Evolutionary conservation across 1,140 invertebrate species (phyloP).

Genomic region (Penaeus chinensis): DNA sequence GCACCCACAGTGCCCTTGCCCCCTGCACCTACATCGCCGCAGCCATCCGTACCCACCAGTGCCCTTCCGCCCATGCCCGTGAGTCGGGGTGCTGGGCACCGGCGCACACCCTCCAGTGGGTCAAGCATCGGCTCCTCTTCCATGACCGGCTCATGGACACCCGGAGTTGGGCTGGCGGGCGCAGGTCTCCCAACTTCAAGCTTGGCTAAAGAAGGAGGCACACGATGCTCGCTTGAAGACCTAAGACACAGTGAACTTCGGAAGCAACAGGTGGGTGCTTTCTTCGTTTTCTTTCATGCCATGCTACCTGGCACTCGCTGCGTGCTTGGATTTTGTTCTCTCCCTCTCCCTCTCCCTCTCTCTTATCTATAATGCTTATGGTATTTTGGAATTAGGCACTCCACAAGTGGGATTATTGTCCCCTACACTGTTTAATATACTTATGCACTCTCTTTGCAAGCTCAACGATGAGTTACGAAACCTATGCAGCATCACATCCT

Average conservation of each 20-base stretch:
- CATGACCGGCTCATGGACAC: conserved; percentile 44
- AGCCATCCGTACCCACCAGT: no score
- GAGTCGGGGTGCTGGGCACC: conserved; percentile 5
- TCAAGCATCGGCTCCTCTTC: conserved; percentile 37
- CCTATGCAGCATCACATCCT: no score
- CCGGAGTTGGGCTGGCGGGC: not conserved
- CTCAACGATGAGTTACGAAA: no score
- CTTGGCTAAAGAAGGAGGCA: conserved; percentile 17
- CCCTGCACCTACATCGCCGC: not conserved
- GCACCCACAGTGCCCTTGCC: not conserved
- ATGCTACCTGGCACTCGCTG: no score
- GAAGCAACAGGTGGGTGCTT: conserved; percentile 43
- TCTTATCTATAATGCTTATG: no score
- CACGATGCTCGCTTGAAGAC: conserved; percentile 44
- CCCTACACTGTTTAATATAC: no score
- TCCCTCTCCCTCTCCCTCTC: no score
- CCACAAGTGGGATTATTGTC: no score
- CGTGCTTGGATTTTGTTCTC: no score
- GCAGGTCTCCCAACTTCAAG: not conserved
- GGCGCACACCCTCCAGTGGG: conserved; percentile 27
- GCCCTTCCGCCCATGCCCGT: not conserved
- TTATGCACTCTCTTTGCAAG: no score
- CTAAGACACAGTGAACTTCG: conserved; percentile 45
- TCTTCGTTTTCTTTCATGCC: no score
- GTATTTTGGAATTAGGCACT: no score